A percentile compares a stretch with the other conserved stretches of the same genome.
Conservation (phyloP, 2,113 vertebrate genomes). For the Chiloscyllium plagiosum region DNA sequence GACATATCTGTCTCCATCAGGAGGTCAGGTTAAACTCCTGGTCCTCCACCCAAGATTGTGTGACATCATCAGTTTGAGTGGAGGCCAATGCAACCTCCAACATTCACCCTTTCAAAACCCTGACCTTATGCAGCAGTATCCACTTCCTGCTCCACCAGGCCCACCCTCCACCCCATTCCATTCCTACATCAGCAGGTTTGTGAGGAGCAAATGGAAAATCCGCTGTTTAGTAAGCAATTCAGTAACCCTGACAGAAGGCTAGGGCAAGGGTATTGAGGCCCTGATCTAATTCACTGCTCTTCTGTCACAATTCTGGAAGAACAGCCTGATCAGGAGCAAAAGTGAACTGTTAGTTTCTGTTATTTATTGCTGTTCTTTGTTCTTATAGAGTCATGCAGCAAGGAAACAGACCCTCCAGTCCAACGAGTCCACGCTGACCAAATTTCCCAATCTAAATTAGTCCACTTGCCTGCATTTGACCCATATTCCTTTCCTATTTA, state of each 20-base stretch:
- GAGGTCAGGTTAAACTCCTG: too few species aligned
- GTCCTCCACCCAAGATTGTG: too few species aligned
- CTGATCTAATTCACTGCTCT: background rate
- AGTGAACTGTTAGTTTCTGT: background rate
- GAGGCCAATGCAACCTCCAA: too few species aligned
- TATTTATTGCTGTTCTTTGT: background rate
- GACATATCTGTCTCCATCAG: too few species aligned
- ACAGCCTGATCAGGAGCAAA: background rate
- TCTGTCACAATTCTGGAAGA: background rate
- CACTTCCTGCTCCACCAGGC: background rate
- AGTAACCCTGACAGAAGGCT: background rate
- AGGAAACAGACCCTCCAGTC: too few species aligned
- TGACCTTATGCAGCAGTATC: too few species aligned
- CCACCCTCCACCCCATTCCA: background rate
- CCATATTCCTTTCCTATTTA: too few species aligned
- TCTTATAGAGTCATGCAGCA: background rate
- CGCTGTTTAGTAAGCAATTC: background rate
- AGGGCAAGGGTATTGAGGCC: background rate
- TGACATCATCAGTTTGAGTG: too few species aligned
- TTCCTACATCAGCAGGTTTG: background rate
- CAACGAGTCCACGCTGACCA: too few species aligned
- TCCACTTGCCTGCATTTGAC: too few species aligned
- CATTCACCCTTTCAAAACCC: too few species aligned
- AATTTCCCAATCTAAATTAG: too few species aligned
- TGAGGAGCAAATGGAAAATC: background rate